Conservation (phyloP, 2,888 invertebrate genomes). For the Nomada fabriciana region DNA sequence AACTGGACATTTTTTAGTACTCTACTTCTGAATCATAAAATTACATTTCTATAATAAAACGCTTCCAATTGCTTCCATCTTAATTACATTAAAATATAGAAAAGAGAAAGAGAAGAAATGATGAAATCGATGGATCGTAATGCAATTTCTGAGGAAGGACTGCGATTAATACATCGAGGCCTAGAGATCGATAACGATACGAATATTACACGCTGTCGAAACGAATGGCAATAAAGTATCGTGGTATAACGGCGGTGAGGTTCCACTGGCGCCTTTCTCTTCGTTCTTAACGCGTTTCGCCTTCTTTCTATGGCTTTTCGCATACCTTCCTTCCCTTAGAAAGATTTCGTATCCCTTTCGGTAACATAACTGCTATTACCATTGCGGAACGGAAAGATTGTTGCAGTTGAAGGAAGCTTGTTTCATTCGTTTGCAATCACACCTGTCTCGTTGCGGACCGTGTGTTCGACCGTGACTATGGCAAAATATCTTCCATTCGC, state of each 20-base stretch:
- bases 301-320: slow-evolving; percentile 34
- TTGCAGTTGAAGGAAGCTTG: slow-evolving; percentile 17
- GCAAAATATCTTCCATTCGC: not conserved
- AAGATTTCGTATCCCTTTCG: slow-evolving; percentile 10
- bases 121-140: slow-evolving; percentile 23
- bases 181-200: slow-evolving; percentile 64
- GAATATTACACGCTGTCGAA: slow-evolving; percentile 71
- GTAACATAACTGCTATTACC: slow-evolving; percentile 1
- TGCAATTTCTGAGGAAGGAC: slow-evolving; percentile 18
- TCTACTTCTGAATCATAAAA: no score
- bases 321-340: slow-evolving; percentile 22
- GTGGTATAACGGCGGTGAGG: slow-evolving; percentile 58
- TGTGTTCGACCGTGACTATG: not conserved
- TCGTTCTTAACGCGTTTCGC: slow-evolving; percentile 37
- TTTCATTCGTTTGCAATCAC: not conserved
- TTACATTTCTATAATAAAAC: no score
- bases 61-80: no score
- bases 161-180: slow-evolving; percentile 39
- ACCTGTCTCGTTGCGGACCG: not conserved
- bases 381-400: slow-evolving; percentile 13
- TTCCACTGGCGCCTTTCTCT: slow-evolving; percentile 52
- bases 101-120: not conserved
- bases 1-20: no score
- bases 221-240: slow-evolving; percentile 68
- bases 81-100: not conserved